Evolutionary conservation across 2,113 vertebrate genomes (phyloP), one percentile per base, ranked within the genome.

Genomic region (Perognathus longimembris): DNA sequence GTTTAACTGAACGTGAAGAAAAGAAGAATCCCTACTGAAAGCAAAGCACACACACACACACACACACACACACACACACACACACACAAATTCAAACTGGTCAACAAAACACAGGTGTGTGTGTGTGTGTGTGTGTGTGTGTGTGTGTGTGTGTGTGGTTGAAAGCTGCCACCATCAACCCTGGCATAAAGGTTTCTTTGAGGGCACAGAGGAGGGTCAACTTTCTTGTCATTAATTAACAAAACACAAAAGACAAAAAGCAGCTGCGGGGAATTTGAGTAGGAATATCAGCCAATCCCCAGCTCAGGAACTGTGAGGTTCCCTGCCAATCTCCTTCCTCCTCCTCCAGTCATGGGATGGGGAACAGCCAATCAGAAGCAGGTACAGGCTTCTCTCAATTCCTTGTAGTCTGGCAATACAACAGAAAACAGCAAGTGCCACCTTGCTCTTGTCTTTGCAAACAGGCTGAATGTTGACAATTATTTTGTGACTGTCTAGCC

Each of bases 281-380:
- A 85, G 64, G 92, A 40, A 80, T n/a, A 86, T 54, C 69, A 69
- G 7, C 21, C 42, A 12, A 24, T 76, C 63, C 93, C 40, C 63
- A 77, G 79, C 7, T 78, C 22, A 14, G 24, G 42, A 91, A 82
- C 63, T 85, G 20, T 89, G 45, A 90, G 66, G 69, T 34, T 79
- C 88, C 85, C 75, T 94, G 50, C 69, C 88, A 85, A 85, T 69
- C 88, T 50, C 28, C 75, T 80, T 76, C 86, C 34, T 85, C 69
- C 59, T 85, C 5, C 59, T 91, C 67, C n/a, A n/a, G n/a, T 78
- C 67, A 75, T 28, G 76, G 79, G 15, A 59, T 50, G 5, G 61
- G 95, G 92, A 83, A 74, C 75, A 95, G 76, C 90, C 89, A 94
- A 85, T 95, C 95, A 95, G 90, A 86, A 93, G 69, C 42, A 11